Percentiles rank a stretch among this genome's conserved stretches.
Conservation (phyloP, 1,140 invertebrate genomes). For the Drosophila lacteicornis region DNA sequence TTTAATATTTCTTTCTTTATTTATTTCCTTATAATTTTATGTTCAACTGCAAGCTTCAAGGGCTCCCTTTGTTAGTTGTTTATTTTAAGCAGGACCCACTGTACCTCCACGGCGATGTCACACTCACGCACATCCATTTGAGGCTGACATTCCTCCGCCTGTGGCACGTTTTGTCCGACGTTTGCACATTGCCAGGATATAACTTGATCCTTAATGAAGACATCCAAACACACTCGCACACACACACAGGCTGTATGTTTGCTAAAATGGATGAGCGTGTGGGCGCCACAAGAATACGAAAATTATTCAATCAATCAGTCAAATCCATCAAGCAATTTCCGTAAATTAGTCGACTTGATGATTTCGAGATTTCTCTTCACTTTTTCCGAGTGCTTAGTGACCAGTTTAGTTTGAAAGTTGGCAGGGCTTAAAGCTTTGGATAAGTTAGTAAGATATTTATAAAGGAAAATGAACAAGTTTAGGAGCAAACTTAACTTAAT, state of each 20-base stretch:
- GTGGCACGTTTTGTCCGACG: slow-evolving; percentile 69
- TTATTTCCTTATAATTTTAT: too few relatives aligned
- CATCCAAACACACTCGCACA: slow-evolving; percentile 49
- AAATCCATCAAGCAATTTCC: slow-evolving; percentile 79
- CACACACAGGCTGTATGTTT: background rate
- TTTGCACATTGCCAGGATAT: slow-evolving; percentile 81
- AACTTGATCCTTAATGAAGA: slow-evolving; percentile 81
- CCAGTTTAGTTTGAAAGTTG: slow-evolving; percentile 2
- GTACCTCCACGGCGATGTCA: slow-evolving; percentile 30
- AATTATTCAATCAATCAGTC: slow-evolving; percentile 78
- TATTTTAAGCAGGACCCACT: background rate
- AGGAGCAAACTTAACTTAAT: too few relatives aligned
- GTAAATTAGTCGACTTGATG: slow-evolving; percentile 68
- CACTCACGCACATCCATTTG: slow-evolving; percentile 37
- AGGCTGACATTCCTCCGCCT: slow-evolving; percentile 37
- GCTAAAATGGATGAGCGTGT: slow-evolving; percentile 8
- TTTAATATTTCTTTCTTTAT: too few relatives aligned
- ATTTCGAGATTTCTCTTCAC: slow-evolving; percentile 47
- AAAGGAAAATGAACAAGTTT: too few relatives aligned
- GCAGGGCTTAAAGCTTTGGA: background rate
- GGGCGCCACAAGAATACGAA: slow-evolving; percentile 39
- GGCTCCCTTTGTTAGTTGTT: too few relatives aligned
- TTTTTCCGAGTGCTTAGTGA: slow-evolving; percentile 8
- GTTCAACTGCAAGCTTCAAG: too few relatives aligned
- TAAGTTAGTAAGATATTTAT: background rate